A percentile compares a stretch with the other conserved stretches of the same genome.
Evolutionary conservation across 2,113 vertebrate species (phyloP).

Genomic region (Mustela nigripes): DNA sequence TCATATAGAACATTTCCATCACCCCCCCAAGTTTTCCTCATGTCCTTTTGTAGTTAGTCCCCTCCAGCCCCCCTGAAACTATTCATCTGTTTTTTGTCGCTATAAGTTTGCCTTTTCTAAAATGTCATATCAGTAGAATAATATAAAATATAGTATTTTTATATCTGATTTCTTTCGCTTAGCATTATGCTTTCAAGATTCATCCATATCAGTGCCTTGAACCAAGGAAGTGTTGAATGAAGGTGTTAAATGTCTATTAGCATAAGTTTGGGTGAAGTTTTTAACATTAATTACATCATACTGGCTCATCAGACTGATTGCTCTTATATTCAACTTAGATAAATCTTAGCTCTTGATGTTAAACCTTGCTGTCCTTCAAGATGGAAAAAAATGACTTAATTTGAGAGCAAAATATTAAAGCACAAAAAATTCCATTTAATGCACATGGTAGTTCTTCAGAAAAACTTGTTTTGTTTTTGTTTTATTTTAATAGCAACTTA

Average conservation of each 20-base stretch:
- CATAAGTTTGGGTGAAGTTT: constrained; percentile 31
- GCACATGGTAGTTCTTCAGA: constrained; percentile 1
- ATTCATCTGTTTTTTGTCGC: neutral
- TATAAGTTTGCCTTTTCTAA: neutral
- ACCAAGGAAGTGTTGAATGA: constrained; percentile 55
- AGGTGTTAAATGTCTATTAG: constrained; percentile 46
- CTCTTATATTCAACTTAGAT: constrained; percentile 43
- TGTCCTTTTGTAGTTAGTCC: neutral
- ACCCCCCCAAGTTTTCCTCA: neutral
- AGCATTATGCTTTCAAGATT: constrained; percentile 14
- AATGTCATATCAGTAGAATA: neutral
- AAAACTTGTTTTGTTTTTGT: constrained; percentile 47
- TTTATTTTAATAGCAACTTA: constrained; percentile 3
- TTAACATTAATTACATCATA: constrained; percentile 6
- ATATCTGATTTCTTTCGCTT: constrained; percentile 23
- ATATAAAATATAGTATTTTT: neutral
- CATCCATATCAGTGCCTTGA: neutral
- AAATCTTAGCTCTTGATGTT: constrained; percentile 22
- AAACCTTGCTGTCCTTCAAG: constrained; percentile 30
- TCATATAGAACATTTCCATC: neutral
- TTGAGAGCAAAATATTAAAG: constrained; percentile 49
- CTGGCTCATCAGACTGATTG: neutral
- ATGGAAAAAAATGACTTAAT: neutral
- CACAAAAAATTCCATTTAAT: constrained; percentile 63
- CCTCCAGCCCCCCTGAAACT: neutral